phyloP scores from a whole-genome alignment of 2,797 vertebrate species.

The Valencia hispanica region DNA sequence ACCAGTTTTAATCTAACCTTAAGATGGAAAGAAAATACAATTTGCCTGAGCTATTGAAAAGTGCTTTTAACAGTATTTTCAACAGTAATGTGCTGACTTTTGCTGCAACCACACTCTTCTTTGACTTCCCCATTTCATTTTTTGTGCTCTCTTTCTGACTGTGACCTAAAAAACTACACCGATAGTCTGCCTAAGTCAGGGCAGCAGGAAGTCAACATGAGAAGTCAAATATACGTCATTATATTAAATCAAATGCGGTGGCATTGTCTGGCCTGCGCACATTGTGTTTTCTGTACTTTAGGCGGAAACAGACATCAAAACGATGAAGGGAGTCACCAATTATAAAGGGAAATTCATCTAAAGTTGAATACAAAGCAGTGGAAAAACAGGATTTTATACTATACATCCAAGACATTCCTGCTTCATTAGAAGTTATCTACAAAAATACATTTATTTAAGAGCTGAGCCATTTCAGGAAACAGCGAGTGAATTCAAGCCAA shows the following conservation, averaged over 20 bases:
- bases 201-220: not conserved
- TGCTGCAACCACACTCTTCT: not conserved
- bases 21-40: not conserved
- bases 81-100: not conserved
- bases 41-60: not conserved
- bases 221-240: not conserved
- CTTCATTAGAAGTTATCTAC: slow-evolving; percentile 5
- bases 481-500: slow-evolving; percentile 30
- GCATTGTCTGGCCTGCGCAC: not conserved
- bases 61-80: not conserved
- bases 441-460: slow-evolving; percentile 29
- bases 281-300: not conserved
- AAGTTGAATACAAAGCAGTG: not conserved
- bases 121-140: not conserved
- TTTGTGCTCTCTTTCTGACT: not conserved
- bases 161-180: not conserved
- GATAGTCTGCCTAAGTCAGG: not conserved
- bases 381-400: not conserved
- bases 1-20: not conserved
- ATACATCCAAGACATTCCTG: not conserved
- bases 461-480: slow-evolving; percentile 29
- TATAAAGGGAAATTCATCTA: not conserved
- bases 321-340: not conserved
- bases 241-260: not conserved
- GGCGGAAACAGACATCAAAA: not conserved